Evolutionary conservation across 2,797 vertebrate species (phyloP).

Genomic region (Cossypha niveicapilla): DNA sequence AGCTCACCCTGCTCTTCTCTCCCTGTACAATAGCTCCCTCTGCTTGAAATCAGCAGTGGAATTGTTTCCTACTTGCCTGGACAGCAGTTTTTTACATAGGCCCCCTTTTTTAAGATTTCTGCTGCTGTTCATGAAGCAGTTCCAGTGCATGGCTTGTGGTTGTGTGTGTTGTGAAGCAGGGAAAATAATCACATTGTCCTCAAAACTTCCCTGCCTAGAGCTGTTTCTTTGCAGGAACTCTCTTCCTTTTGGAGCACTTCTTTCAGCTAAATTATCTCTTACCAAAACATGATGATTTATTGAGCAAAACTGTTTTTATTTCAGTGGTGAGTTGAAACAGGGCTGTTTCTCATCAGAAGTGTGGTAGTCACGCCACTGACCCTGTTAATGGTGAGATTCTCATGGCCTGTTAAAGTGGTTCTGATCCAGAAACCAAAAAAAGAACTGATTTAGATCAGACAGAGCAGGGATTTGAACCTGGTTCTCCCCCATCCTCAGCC

Average conservation of each 20-base stretch:
- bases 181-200: neutral
- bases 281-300: neutral
- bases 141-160: neutral
- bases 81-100: neutral
- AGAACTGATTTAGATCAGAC: neutral
- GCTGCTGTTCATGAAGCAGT: neutral
- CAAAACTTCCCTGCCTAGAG: neutral
- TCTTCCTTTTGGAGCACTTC: neutral
- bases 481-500: neutral
- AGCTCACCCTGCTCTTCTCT: conserved; percentile 36
- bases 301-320: neutral
- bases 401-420: neutral
- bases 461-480: neutral
- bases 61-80: neutral
- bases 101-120: neutral
- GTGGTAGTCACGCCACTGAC: neutral
- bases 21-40: conserved; percentile 77
- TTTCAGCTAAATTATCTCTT: neutral
- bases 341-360: neutral
- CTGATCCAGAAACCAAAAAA: neutral
- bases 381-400: neutral
- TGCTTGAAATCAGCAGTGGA: conserved; percentile 72
- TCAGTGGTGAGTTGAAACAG: neutral
- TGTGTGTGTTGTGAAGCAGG: rapidly evolving
- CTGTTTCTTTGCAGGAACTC: neutral